Base-by-base conservation (phyloP, 2,888 invertebrate species). In the Meandrusa payeni region DNA sequence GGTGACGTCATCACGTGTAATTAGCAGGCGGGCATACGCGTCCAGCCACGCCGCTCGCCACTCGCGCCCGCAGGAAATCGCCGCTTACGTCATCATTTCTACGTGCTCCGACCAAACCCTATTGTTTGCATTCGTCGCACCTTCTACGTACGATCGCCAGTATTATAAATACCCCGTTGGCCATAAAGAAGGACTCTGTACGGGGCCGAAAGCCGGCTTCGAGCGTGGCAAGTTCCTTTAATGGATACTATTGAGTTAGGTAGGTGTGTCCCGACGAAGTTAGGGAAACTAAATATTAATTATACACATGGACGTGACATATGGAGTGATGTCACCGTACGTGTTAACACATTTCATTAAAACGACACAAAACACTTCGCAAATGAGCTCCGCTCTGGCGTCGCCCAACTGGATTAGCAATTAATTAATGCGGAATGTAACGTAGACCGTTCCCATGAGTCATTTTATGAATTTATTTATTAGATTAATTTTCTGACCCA, bases 51-150 rank as follows among this genome's bases (percentile, higher is more conserved):
- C 23, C 23, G 59, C 68, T 61, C 71, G 63, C 71, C 69, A 69
- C 51, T 68, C 69, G 69, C 61, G 64, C 74, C 70, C 69, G 67
- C 82, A 83, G 83, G 85, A 85, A 83, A 75, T 72, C 68, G 60
- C 56, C 68, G 76, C 76, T 83, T 82, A 83, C 81, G 76, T 83
- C 85, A n/a, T n/a, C n/a, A 85, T 68, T 73, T 59, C 61, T 75
- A 78, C 74, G 74, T 76, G 77, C 55, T 50, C 41, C 44, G 47
- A 52, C 51, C 62, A 54, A 48, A n/a, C 56, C 36, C 71, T 63
- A 75, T 78, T 77, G 70, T 77, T 55, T 54, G 43, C 46, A 41
- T 44, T 27, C 46, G 45, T 31, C 11, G 37, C 17, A 36, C 33
- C 26, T 31, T 32, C 19, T 37, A 37, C 24, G 37, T 31, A 12